Evolutionary conservation across 2,113 vertebrate genomes (phyloP).

Genomic region (Grus americana): DNA sequence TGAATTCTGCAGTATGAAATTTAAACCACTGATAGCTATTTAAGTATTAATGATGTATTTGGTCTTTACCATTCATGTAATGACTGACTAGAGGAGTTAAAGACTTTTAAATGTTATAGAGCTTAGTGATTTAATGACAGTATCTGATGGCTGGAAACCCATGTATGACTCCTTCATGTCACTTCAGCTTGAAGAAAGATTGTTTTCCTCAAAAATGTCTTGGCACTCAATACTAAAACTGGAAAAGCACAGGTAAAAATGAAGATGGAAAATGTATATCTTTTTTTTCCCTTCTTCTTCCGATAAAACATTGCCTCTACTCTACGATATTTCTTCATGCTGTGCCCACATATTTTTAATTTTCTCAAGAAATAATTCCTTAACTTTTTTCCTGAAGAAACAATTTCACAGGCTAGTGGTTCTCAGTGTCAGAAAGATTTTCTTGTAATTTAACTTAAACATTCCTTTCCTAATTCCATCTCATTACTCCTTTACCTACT

Average conservation of each 20-base stretch:
- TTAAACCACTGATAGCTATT: constrained; percentile 60
- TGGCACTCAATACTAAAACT: not conserved
- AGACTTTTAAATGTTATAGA: not conserved
- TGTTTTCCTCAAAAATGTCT: not conserved
- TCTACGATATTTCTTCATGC: not conserved
- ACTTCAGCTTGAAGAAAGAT: not conserved
- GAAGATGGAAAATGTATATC: not conserved
- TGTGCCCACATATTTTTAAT: not conserved
- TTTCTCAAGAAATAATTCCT: not conserved
- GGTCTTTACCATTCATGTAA: constrained; percentile 55
- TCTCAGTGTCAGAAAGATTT: not conserved
- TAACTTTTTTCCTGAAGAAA: not conserved
- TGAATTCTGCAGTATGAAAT: constrained; percentile 63
- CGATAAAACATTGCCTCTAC: not conserved
- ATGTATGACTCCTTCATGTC: not conserved
- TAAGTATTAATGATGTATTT: constrained; percentile 65
- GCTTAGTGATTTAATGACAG: not conserved
- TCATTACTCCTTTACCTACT: not conserved
- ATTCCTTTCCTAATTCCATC: not conserved
- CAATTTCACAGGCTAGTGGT: not conserved
- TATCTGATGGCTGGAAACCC: not conserved
- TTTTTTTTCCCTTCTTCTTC: not conserved
- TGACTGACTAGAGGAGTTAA: constrained; percentile 32
- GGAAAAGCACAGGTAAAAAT: not conserved
- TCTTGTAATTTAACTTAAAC: not conserved